Evolutionary conservation across 2,888 invertebrate genomes (phyloP).

Genomic region (Scaptodrosophila latifasciaeformis): DNA sequence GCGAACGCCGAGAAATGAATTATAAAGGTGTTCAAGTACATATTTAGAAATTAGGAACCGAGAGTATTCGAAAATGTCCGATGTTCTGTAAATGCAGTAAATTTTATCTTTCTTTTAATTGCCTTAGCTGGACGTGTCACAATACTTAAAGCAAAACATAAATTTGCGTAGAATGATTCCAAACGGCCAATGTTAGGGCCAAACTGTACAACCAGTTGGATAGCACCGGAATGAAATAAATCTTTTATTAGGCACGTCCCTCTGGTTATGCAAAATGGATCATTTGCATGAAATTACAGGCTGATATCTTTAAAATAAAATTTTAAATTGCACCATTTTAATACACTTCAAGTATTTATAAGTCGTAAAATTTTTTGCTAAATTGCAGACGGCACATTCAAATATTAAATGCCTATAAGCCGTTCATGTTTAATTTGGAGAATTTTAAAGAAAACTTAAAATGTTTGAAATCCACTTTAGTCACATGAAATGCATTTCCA

Average conservation of each 20-base stretch:
- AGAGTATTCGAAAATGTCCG: no score
- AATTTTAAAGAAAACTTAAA: no score
- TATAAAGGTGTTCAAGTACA: no score
- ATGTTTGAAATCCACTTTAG: no score
- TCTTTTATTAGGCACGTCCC: conserved; percentile 41
- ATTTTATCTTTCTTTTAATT: conserved; percentile 68
- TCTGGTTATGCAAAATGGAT: conserved; percentile 10
- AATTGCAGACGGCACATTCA: no score
- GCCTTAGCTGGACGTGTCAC: conserved; percentile 60
- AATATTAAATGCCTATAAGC: no score
- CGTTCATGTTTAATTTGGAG: no score
- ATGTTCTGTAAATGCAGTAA: conserved; percentile 61
- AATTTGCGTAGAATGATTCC: conserved; percentile 61
- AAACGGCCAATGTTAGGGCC: not conserved
- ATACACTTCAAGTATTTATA: conserved; percentile 43
- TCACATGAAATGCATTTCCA: no score
- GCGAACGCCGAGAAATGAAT: no score
- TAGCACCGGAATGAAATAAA: conserved; percentile 37
- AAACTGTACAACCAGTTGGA: not conserved
- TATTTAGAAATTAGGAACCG: no score
- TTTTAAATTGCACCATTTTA: conserved; percentile 61
- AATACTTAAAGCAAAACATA: conserved; percentile 68
- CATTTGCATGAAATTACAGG: conserved; percentile 67
- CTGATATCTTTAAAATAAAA: conserved; percentile 65
- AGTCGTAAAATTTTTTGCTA: no score